Evolutionary conservation across 2,797 vertebrate genomes (phyloP).

Genomic region (Martes flavigula): DNA sequence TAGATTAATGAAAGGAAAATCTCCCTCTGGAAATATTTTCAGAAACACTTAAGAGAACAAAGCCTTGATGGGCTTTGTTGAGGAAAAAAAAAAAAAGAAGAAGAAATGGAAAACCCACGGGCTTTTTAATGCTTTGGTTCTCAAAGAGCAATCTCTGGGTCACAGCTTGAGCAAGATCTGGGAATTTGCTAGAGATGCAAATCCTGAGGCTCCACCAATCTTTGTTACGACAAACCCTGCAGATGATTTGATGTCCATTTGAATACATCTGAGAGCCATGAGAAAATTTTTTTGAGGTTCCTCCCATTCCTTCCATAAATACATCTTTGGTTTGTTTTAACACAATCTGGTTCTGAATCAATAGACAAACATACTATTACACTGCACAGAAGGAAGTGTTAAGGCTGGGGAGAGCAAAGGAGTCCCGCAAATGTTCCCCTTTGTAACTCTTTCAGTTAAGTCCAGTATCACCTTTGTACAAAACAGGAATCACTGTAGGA

Average conservation of each 20-base stretch:
- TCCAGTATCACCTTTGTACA: background rate
- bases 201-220: background rate
- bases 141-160: background rate
- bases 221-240: background rate
- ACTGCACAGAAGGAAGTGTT: background rate
- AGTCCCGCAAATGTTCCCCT: background rate
- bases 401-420: background rate
- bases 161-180: background rate
- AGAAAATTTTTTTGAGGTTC: background rate
- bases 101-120: background rate
- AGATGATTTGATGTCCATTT: background rate
- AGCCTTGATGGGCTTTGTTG: constrained; percentile 7
- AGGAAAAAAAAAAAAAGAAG: background rate
- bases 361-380: background rate
- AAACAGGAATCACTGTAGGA: background rate
- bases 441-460: background rate
- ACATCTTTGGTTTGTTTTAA: constrained; percentile 11
- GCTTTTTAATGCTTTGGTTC: background rate
- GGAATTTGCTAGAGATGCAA: background rate
- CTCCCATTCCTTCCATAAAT: background rate
- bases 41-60: constrained; percentile 57
- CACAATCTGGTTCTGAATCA: background rate
- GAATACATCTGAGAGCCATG: background rate
- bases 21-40: constrained; percentile 68
- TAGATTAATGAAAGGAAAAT: constrained; percentile 70